Conservation (phyloP, 2,888 invertebrate genomes). For the Agrochola circellaris region DNA sequence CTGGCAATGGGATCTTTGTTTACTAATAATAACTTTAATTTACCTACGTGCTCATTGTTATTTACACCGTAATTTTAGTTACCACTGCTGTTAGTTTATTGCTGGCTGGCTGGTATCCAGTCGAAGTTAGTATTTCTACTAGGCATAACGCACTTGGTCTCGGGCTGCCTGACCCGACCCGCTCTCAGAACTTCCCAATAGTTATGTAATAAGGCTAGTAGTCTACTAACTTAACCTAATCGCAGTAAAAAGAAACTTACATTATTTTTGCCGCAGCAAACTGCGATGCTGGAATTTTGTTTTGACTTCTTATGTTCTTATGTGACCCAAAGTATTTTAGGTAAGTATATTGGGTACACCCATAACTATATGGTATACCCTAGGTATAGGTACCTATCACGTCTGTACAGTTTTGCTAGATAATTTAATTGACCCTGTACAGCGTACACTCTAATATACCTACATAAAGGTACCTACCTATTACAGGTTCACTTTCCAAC, state of each 20-base stretch:
- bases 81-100: not conserved
- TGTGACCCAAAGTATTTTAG: not conserved
- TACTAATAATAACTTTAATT: slow-evolving; percentile 3
- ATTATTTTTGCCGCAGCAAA: not conserved
- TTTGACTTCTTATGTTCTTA: not conserved
- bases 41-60: not conserved
- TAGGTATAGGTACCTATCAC: too few species aligned
- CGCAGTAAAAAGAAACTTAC: not conserved
- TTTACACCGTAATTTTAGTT: not conserved
- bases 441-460: too few species aligned
- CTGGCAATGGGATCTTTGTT: not conserved
- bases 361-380: too few species aligned
- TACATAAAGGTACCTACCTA: too few species aligned
- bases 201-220: not conserved
- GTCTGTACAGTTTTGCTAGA: too few species aligned
- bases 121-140: not conserved
- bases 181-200: not conserved
- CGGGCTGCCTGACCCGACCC: not conserved
- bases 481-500: not conserved
- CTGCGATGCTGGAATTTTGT: not conserved
- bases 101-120: too few species aligned
- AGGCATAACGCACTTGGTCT: not conserved
- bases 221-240: too few species aligned
- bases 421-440: too few species aligned
- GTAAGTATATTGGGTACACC: not conserved